Base-by-base conservation (phyloP, 1,140 invertebrate species). In the Euura lappo region DNA sequence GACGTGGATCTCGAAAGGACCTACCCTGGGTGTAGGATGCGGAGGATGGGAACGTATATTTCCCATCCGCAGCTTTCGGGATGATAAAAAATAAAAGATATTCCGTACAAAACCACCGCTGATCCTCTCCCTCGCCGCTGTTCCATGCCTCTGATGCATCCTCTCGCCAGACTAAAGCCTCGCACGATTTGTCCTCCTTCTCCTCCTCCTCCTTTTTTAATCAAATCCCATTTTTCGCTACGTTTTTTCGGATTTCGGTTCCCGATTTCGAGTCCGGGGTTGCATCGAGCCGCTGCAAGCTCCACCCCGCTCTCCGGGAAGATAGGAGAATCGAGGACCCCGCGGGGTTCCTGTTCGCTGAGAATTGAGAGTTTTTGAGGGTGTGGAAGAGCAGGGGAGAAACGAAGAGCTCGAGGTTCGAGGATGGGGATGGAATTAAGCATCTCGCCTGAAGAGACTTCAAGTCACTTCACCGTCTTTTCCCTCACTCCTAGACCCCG, bases 361-460 rank as follows among this genome's bases (percentile, higher is more conserved):
- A 28, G 28, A 28, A 28, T 28, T 28, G 28, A 28, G 28, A 28
- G 60, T 64, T 64, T 64, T 13, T 10, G 2, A 11, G 71, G 66
- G 79, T 71, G 76, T 74, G 73, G 74, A 71, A 69, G 75, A 74
- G 75, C 72, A 78, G 76, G 73, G 76, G 28, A 71, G 76, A 66
- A 74, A 77, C 68, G 51, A 74, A 75, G 73, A 76, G 75, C 76
- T 74, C 77, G 76, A 75, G 80, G 76, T 83, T 74, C 77, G 78
- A 75, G 80, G 79, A 77, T 79, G 76, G 77, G 79, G 79, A 83
- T 83, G 79, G 86, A 87, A 88, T 87, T 87, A 87, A 88, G 86
- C 86, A 88, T 87, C 85, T 87, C 83, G 86, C 85, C 84, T 84
- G 85, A 87, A 87, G 85, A 86, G 84, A 86, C 86, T 87, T 84